Base-by-base conservation (phyloP, 1,140 invertebrate species). In the Catajapyx aquilonaris region DNA sequence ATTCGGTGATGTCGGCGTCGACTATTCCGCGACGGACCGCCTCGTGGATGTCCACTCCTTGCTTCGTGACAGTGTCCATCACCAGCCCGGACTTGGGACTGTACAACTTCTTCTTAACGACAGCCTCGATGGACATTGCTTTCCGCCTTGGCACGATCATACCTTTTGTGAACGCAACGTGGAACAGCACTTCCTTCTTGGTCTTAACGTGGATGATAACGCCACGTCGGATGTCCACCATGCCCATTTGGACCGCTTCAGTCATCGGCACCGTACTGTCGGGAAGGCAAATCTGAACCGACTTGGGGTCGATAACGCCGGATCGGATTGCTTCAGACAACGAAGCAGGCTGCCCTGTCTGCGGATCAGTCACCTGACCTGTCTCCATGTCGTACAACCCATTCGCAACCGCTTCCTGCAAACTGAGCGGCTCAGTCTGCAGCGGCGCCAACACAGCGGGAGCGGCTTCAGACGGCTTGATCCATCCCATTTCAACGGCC, bases 1-100 rank as follows among this genome's bases (percentile, higher is more conserved):
- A 75, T 52, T 78, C 68, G n/a, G 77, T 79, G 43, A 81, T 79
- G 41, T 75, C 76, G 2, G 76, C 68, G 59, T 88, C 77, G 20
- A 90, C 66, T 35, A 91, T 69, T 41, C 75, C 73, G 50, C 76
- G 67, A 48, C 72, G 67, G 28, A 88, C 69, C 10, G 78, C 76
- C 50, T 84, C 78, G 43, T 71, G 61, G 13, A 88, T 55, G 43
- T 70, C 63, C 4, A 85, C 62, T 33, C 65, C 55, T 53, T 77
- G 69, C 44, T 73, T 69, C 3, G 71, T 76, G 20, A 74, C 57
- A 1, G 62, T 64, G 55, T 87, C 80, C 44, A 61, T 67, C 25
- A 86, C 72, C 49, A 66, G 71, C 13, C 78, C 77, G 16, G 65
- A 65, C 44, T 69, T 64, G 0, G 69, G 56, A 49, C 80, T 69